phyloP scores from a whole-genome alignment of 2,888 invertebrate species.

The Drosophila mimetica region DNA sequence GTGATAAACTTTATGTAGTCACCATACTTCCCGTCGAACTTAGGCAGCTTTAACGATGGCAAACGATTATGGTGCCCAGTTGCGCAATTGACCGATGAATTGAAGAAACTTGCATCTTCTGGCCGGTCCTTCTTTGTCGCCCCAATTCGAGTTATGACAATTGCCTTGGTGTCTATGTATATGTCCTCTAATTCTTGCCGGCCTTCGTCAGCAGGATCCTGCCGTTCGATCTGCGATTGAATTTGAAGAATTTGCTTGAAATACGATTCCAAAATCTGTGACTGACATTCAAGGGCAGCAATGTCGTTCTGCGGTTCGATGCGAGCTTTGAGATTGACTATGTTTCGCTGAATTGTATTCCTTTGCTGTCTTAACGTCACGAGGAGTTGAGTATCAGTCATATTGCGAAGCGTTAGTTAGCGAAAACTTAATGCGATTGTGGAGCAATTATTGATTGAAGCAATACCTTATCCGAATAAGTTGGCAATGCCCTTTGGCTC shows the following conservation, averaged over 20 bases:
- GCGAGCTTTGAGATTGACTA: neutral
- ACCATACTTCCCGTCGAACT: constrained; percentile 1
- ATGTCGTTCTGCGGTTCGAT: neutral
- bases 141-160: no score
- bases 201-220: no score
- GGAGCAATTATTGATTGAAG: neutral
- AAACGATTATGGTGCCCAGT: no score
- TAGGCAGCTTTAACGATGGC: neutral
- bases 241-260: neutral
- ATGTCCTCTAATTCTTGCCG: no score
- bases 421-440: no score
- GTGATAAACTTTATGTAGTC: neutral
- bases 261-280: constrained; percentile 1
- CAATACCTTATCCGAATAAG: neutral
- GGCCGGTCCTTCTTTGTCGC: no score
- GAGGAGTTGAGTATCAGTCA: no score
- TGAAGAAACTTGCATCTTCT: no score
- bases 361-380: neutral
- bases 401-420: neutral
- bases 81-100: no score
- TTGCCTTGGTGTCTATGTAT: no score
- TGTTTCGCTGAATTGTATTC: neutral
- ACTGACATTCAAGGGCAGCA: neutral
- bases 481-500: neutral
- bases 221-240: neutral